Evolutionary conservation across 2,888 invertebrate genomes (phyloP).

Genomic region (Drosophila helvetica): DNA sequence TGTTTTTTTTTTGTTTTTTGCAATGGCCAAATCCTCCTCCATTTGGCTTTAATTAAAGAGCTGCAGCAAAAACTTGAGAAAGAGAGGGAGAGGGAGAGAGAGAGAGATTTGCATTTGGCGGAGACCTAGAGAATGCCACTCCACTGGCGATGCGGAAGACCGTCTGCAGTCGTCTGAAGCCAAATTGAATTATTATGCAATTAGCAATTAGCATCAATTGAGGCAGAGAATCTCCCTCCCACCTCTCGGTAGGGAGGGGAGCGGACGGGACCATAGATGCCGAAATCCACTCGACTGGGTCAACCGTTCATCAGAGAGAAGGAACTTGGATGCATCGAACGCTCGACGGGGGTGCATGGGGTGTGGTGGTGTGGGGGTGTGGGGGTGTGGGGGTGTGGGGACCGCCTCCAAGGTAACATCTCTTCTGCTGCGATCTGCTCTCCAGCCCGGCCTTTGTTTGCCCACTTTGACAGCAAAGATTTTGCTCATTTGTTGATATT

Average conservation of each 20-base stretch:
- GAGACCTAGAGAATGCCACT: conserved; percentile 18
- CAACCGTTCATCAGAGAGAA: conserved; percentile 49
- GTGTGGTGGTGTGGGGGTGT: neutral
- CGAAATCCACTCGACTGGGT: conserved; percentile 70
- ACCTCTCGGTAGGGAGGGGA: too few relatives aligned
- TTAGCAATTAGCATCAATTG: conserved; percentile 80
- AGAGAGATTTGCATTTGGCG: conserved; percentile 59
- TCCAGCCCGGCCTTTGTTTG: conserved; percentile 50
- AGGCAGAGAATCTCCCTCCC: conserved; percentile 42
- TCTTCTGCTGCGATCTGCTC: conserved; percentile 28
- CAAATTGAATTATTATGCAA: conserved; percentile 79
- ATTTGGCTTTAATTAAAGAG: conserved; percentile 67
- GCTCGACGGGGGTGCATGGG: neutral
- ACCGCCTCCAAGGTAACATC: conserved; percentile 55
- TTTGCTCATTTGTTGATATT: conserved; percentile 72
- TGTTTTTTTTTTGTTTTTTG: conserved; percentile 29
- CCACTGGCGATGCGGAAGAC: conserved; percentile 66
- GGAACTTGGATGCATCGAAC: conserved; percentile 1
- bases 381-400: neutral
- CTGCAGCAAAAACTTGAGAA: conserved; percentile 20
- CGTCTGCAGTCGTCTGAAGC: conserved; percentile 30
- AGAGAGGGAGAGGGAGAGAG: too few relatives aligned
- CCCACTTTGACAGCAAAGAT: conserved; percentile 67
- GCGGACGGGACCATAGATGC: too few relatives aligned
- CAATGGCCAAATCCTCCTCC: conserved; percentile 35